Percentiles rank a stretch among this genome's conserved stretches.
These are phyloP conservation scores for Neoscelio sp. DNA, from an alignment of 2,888 invertebrate species.

Conservation along the genomic window DNA sequence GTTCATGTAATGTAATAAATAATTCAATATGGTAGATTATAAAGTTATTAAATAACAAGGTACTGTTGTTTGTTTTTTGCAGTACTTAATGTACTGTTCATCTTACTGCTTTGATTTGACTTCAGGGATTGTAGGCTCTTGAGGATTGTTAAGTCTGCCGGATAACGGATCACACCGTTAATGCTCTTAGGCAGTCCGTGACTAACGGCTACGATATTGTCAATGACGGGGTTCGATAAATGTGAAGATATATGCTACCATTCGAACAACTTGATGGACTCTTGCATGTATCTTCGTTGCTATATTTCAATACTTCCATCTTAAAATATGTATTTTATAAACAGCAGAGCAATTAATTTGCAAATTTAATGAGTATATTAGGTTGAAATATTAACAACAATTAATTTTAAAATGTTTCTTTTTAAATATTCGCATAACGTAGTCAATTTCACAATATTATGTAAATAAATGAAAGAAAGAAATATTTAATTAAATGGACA, in stretches of 20 bases:
- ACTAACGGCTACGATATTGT: slow-evolving; percentile 41
- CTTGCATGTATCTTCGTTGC: background rate
- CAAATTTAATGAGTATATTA: background rate
- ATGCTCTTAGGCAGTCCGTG: slow-evolving; percentile 44
- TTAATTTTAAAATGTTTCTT: too few species aligned
- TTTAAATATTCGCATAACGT: too few species aligned
- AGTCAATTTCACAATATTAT: too few species aligned
- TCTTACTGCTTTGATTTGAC: slow-evolving; percentile 31
- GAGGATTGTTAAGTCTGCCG: slow-evolving; percentile 35
- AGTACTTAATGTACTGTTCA: slow-evolving; percentile 7
- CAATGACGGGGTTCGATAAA: slow-evolving; percentile 36
- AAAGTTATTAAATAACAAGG: background rate
- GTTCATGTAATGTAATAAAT: too few species aligned
- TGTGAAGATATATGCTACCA: slow-evolving; percentile 36
- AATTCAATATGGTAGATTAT: background rate
- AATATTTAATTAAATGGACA: too few species aligned
- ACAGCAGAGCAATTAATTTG: background rate
- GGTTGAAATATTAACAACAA: too few species aligned
- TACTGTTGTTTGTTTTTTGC: background rate
- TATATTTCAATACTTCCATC: slow-evolving; percentile 1
- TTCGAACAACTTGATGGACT: slow-evolving; percentile 14
- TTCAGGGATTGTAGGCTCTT: slow-evolving; percentile 36
- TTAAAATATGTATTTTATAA: background rate
- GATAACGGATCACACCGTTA: slow-evolving; percentile 51
- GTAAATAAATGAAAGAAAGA: too few species aligned